Evolutionary conservation across 1,140 invertebrate species (phyloP), one percentile per base, ranked within the genome.

Genomic region (Leptinotarsa defecta): DNA sequence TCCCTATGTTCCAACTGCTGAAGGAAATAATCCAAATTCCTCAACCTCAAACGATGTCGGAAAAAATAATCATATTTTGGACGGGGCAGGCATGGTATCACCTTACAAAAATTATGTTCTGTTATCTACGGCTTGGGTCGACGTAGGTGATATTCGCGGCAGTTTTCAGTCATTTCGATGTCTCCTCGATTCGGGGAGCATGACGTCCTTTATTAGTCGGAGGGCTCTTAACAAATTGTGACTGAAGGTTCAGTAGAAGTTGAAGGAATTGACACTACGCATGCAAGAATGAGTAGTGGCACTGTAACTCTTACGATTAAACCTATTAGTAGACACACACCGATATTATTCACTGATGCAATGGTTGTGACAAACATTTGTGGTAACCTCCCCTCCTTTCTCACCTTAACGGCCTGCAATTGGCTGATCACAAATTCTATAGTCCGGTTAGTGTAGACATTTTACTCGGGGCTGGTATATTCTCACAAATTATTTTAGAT

Each of bases 401-500:
- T 22, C 63, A 74, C 13, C 13, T 34, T 69, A n/a, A n/a, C 22
- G 72, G 72, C 48, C 20, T 75, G 57, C 20, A 19, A n/a, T 67
- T 73, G 20, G 64, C 67, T 20, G 71, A 65, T 73, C 62, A 70
- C 34, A 22, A 73, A 17, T 22, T 22, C 20, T 22, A 22, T 22
- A 22, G 20, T 22, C 20, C 20, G 20, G 20, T n/a, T 24, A 24
- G 3, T 34, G 24, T 73, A 24, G 74, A 74, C 48, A 61, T 74
- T 24, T 48, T 70, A 24, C 65, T 75, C 5, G 72, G 72, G 24
- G 72, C 72, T 1, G 62, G 68, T 74, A 20, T 74, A 27, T 74
- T 74, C 34, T 74, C 62, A 22, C 65, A 74, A 74, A 67, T 74
- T 48, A 13, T 67, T 65, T 43, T 74, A 20, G 48, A 65, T 19